Evolutionary conservation across 2,888 invertebrate genomes (phyloP).

Genomic region (Cryptocephalus primarius): DNA sequence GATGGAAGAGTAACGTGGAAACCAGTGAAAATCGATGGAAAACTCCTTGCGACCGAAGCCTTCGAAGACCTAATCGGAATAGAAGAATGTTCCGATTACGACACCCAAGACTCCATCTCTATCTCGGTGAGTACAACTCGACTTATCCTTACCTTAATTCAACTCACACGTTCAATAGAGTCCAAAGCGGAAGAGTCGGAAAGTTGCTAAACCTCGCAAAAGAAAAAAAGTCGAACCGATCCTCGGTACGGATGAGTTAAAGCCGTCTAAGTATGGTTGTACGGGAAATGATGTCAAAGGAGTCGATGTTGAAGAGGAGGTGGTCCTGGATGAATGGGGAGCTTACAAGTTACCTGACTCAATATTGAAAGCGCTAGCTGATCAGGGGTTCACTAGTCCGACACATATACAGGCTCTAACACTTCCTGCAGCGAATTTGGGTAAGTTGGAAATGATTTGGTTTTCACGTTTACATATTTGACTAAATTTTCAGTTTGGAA

Average conservation of each 20-base stretch:
- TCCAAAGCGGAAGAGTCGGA: background rate
- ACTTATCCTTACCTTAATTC: background rate
- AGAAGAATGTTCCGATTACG: conserved; percentile 66
- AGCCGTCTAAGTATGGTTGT: conserved; percentile 2
- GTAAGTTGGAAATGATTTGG: conserved; percentile 31
- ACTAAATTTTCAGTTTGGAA: too few relatives aligned
- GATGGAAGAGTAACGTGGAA: conserved; percentile 41
- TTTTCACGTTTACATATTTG: background rate
- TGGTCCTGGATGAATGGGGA: conserved; percentile 48
- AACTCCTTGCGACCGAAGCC: conserved; percentile 31
- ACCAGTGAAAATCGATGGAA: conserved; percentile 52
- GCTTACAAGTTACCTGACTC: conserved; percentile 56
- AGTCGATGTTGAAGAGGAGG: background rate
- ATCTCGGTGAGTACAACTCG: background rate
- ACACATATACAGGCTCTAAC: conserved; percentile 80
- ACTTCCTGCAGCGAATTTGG: conserved; percentile 75
- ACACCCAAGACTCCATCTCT: conserved; percentile 35
- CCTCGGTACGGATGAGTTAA: conserved; percentile 7
- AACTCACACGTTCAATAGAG: background rate
- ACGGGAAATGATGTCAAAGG: conserved; percentile 2
- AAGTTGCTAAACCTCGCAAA: conserved; percentile 9
- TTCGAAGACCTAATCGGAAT: conserved; percentile 64
- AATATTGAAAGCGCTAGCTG: conserved; percentile 62
- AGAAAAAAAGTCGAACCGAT: conserved; percentile 1
- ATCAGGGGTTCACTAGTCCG: conserved; percentile 68